Base-by-base conservation (phyloP, 2,888 invertebrate species). In the Oxystoma pomonae region DNA sequence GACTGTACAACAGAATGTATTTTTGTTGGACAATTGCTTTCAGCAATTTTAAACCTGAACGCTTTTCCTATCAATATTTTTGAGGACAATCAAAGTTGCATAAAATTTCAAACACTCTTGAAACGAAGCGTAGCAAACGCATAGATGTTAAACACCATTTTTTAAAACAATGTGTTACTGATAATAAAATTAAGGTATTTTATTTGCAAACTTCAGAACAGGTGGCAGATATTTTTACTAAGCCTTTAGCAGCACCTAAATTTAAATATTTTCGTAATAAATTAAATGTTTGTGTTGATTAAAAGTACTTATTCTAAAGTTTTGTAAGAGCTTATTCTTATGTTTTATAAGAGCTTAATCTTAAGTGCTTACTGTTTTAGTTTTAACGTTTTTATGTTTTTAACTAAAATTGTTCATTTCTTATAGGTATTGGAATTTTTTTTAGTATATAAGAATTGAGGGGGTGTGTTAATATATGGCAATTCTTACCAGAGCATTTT, bases 1-100 rank as follows among this genome's bases (percentile, higher is more conserved):
- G 20, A 18, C 17, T 70, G 68, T 62, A 61, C 62, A 22, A 66
- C 61, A 16, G 67, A 70, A 61, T 59, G 63, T 61, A 19, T 69
- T 17, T 70, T 67, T 61, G 16, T 67, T 9, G 59, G 35, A 12
- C 65, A 70, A 62, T 22, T 70, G 21, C 51, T 67, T 16, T 56
- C 35, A 22, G 65, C 68, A 58, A 53, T 65, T 0, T 61, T 61
- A 16, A 60, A 61, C 52, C 49, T 16, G 19, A 20, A 68, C 18
- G 55, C 58, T 19, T 60, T 56, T 64, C 64, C 64, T 58, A 19
- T 63, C 12, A 51, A 59, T 16, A 22, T 66, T 16, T 57, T 17
- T 57, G 66, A 61, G 50, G 62, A 65, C 19, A 60, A 60, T 22
- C 55, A 58, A 18, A 53, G 57, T 1, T 63, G 21, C 21, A 65